A percentile compares a stretch with the other conserved stretches of the same genome.
Conservation (phyloP, 2,888 invertebrate species). For the Anorthoa munda region DNA sequence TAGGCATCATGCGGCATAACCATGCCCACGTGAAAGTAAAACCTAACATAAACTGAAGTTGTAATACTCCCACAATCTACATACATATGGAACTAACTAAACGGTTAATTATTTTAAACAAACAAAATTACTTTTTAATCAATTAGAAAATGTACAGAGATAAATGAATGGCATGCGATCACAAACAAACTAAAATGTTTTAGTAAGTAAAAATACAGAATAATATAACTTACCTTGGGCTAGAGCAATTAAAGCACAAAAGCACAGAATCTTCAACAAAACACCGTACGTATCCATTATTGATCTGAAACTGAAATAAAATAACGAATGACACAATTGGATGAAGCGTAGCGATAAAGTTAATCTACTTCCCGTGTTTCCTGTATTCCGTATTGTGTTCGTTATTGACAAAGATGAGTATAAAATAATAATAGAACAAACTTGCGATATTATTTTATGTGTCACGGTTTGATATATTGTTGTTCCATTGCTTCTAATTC, state of each 20-base stretch:
- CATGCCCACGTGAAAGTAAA: neutral
- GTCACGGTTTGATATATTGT: neutral
- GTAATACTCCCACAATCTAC: neutral
- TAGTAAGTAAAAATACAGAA: neutral
- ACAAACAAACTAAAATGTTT: neutral
- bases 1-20: too few relatives aligned
- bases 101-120: neutral
- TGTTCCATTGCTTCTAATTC: too few relatives aligned
- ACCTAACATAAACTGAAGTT: neutral
- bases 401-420: neutral
- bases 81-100: neutral
- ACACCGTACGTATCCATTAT: slow-evolving; percentile 29
- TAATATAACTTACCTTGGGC: slow-evolving; percentile 26
- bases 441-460: neutral
- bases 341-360: slow-evolving; percentile 35
- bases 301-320: neutral
- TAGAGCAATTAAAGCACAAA: slow-evolving; percentile 13
- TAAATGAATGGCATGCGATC: neutral
- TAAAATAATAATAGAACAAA: neutral
- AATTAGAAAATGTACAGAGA: neutral
- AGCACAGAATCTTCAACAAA: slow-evolving; percentile 23
- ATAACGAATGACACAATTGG: slow-evolving; percentile 1
- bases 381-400: neutral
- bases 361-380: slow-evolving; percentile 47
- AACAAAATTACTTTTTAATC: neutral